Evolutionary conservation across 2,888 invertebrate species (phyloP), one percentile per base, ranked within the genome.

Genomic region (Barypeithes pellucidus): DNA sequence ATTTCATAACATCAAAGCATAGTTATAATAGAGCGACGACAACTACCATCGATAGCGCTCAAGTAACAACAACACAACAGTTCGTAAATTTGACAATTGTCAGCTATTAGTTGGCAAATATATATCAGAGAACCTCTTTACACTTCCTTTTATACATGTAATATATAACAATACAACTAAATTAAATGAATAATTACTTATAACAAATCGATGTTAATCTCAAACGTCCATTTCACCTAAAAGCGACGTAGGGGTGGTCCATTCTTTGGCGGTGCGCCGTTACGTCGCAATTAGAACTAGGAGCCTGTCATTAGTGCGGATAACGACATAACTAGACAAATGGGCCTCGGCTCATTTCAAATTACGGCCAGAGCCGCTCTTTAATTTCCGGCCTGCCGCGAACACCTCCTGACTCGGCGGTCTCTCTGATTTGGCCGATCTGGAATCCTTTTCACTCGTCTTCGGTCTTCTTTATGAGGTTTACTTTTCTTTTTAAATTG

Each of bases 301-400:
- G 83, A 85, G 84, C 82, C 85, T 84, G 84, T 85, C 84, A 85
- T 86, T 85, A 85, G 80, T 76, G 45, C 79, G 80, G 81, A 84
- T 85, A 86, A 86, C 84, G 85, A 85, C 83, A 85, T 85, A 85
- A 86, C 85, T 85, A 86, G 85, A 86, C 85, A 86, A 86, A 86
- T 85, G 85, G 84, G 85, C 83, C 82, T 81, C 83, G 82, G 84
- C 81, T 81, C 79, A 81, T 81, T 82, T 81, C 81, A 84, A 85
- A 85, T 85, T 85, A 85, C 81, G 81, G 80, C 83, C 82, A 79
- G 79, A 81, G 82, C 83, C 84, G 85, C 85, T 84, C 84, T 85
- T 82, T 86, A 86, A 86, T 86, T 84, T 85, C 76, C 77, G 74
- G 76, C 75, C 77, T 70, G 80, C 82, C 82, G 81, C 80, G 75